Conservation (phyloP, 2,797 vertebrate genomes). For the Eulemur mongoz region DNA sequence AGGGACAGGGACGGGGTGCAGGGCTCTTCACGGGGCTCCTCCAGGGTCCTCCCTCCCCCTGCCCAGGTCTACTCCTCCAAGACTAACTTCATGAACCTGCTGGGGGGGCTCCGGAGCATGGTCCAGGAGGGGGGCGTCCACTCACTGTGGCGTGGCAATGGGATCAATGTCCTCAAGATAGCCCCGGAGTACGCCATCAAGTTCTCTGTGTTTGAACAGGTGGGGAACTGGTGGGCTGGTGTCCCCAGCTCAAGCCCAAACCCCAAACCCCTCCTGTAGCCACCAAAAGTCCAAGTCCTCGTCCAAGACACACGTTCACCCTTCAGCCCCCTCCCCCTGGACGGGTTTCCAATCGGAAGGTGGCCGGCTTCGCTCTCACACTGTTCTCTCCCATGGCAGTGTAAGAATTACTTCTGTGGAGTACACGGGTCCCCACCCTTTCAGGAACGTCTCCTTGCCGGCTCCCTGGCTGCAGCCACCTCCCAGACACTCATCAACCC, state of each 20-base stretch:
- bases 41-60: not conserved
- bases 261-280: not conserved
- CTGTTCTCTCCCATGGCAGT: slow-evolving; percentile 40
- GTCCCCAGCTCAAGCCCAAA: not conserved
- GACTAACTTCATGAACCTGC: slow-evolving; percentile 82
- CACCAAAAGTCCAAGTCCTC: not conserved
- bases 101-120: slow-evolving; percentile 86
- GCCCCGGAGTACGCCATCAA: slow-evolving; percentile 91
- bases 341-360: not conserved
- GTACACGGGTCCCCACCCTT: slow-evolving; percentile 72
- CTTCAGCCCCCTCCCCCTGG: not conserved
- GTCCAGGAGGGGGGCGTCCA: slow-evolving; percentile 85
- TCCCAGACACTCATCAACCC: slow-evolving; percentile 85
- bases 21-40: not conserved
- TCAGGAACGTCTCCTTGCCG: slow-evolving; percentile 80
- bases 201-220: slow-evolving; percentile 90
- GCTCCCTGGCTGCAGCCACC: slow-evolving; percentile 82
- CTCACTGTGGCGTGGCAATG: slow-evolving; percentile 91
- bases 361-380: not conserved
- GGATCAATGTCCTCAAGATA: slow-evolving; percentile 91
- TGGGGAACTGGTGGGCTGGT: slow-evolving; percentile 33
- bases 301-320: not conserved
- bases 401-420: slow-evolving; percentile 67
- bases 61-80: slow-evolving; percentile 78
- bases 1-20: not conserved